These are phyloP conservation scores for Phylloscopus collybita DNA, from an alignment of 2,797 vertebrate species.

Conservation along the genomic window DNA sequence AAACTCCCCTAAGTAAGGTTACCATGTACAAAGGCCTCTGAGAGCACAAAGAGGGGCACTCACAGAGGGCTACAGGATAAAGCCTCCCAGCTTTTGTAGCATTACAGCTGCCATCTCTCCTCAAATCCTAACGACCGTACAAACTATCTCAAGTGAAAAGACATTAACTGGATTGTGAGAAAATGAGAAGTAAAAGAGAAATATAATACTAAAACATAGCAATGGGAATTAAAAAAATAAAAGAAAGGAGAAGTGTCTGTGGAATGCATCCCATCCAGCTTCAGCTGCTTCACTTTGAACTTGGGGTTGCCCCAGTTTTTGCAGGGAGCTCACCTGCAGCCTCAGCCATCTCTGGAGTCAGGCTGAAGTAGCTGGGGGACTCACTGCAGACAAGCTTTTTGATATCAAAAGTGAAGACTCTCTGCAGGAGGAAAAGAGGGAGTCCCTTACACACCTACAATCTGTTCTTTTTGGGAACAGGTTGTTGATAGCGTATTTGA, in stretches of 20 bases:
- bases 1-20: not conserved
- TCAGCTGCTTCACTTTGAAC: not conserved
- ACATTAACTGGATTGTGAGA: not conserved
- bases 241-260: not conserved
- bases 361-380: not conserved
- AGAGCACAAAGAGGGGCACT: not conserved
- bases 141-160: not conserved
- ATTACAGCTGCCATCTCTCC: not conserved
- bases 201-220: not conserved
- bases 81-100: not conserved
- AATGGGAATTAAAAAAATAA: not conserved
- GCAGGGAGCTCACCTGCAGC: not conserved
- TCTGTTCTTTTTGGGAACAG: not conserved
- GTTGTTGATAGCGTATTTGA: not conserved
- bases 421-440: not conserved
- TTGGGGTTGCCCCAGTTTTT: not conserved
- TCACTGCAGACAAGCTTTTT: not conserved
- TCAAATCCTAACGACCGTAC: not conserved
- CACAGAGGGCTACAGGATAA: not conserved
- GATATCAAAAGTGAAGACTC: not conserved
- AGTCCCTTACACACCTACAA: not conserved
- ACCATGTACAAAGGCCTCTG: not conserved
- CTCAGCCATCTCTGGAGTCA: not conserved
- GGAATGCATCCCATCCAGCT: not conserved
- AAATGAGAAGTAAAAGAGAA: not conserved